Evolutionary conservation across 2,113 vertebrate species (phyloP).

Genomic region (Nannospalax galili): DNA sequence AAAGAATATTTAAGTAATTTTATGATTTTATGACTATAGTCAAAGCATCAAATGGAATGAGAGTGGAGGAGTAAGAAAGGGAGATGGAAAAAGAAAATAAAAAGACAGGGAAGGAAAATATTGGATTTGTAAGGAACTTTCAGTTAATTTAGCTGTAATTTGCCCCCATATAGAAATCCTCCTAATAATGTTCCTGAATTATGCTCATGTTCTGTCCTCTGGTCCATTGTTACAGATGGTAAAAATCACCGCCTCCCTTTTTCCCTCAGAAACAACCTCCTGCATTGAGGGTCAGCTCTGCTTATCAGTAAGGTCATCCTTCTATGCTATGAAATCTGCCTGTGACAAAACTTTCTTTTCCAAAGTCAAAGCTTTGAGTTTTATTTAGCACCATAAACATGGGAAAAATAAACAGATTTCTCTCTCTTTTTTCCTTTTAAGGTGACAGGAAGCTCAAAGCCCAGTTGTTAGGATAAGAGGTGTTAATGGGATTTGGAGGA

Average conservation of each 20-base stretch:
- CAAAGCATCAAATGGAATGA: background rate
- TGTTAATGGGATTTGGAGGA: constrained; percentile 69
- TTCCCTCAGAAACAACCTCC: background rate
- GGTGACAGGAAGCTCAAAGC: constrained; percentile 17
- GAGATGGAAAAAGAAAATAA: background rate
- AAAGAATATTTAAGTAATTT: background rate
- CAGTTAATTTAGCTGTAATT: background rate
- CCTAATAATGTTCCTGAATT: background rate
- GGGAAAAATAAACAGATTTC: constrained; percentile 19
- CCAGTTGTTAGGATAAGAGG: constrained; percentile 45
- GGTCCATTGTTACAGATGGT: background rate
- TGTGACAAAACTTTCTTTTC: constrained; percentile 6
- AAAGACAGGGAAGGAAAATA: background rate
- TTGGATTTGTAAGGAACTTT: background rate
- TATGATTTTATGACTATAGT: background rate
- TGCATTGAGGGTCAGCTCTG: background rate
- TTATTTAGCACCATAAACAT: constrained; percentile 53
- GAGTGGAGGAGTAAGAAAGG: rapidly evolving
- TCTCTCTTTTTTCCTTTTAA: constrained; percentile 37
- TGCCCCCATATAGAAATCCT: background rate
- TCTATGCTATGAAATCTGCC: background rate
- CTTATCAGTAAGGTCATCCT: background rate
- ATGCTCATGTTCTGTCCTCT: background rate
- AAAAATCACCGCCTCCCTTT: background rate
- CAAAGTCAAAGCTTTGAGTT: constrained; percentile 39